Evolutionary conservation across 2,113 vertebrate genomes (phyloP).

Genomic region (Formicarius rufipectus): DNA sequence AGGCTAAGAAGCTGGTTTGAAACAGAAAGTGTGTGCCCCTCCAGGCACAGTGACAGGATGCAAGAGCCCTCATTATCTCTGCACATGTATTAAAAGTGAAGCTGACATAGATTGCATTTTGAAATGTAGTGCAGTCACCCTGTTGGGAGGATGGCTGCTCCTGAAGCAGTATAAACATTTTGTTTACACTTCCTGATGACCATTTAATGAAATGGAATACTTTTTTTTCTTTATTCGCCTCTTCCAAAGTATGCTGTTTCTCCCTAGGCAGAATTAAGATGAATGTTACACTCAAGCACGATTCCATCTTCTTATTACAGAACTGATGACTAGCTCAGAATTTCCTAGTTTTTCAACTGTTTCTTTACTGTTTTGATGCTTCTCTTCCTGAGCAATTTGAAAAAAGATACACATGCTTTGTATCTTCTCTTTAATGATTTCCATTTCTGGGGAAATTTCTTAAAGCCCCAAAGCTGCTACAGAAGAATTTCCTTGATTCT

Average conservation of each 20-base stretch:
- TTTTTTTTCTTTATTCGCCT: neutral
- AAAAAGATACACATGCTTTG: neutral
- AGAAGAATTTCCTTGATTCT: neutral
- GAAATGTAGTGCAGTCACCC: neutral
- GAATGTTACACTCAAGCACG: neutral
- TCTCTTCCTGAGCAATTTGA: neutral
- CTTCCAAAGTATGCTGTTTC: neutral
- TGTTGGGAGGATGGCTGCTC: neutral
- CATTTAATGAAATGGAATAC: slow-evolving; percentile 11
- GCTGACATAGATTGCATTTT: neutral
- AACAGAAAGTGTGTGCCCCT: neutral
- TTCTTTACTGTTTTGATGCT: neutral
- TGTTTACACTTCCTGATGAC: slow-evolving; percentile 24
- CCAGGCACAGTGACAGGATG: neutral
- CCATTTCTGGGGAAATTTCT: neutral
- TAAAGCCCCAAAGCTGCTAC: neutral
- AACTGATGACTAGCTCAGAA: neutral
- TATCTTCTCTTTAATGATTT: neutral
- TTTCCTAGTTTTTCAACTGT: neutral
- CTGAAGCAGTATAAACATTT: neutral
- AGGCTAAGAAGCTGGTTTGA: neutral
- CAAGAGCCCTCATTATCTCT: neutral
- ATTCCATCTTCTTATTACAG: neutral
- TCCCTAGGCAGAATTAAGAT: slow-evolving; percentile 6
- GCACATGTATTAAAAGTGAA: neutral